Evolutionary conservation across 2,113 vertebrate genomes (phyloP), one percentile per base, ranked within the genome.

Genomic region (Procapra przewalskii): DNA sequence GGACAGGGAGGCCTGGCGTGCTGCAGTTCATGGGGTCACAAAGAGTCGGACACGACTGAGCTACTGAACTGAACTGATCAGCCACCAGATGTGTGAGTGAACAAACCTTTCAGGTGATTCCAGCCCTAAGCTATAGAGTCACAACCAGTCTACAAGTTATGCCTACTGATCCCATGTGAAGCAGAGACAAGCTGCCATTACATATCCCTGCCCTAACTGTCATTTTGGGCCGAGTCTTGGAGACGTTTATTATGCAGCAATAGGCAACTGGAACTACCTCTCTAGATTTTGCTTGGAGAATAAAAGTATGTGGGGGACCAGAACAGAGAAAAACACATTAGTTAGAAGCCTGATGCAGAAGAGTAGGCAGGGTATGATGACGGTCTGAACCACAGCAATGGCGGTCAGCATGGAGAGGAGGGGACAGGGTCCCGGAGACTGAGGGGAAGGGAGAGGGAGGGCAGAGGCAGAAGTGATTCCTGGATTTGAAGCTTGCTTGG

Each of bases 71-170:
- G 10, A 48, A 48, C 10, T 48, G 48, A 16, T 67, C 29, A 43
- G 33, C 13, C 25, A 11, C 13, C 5, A 54, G 55, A 36, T 1
- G 2, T 16, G 15, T 3, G 11, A 0, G 1, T 67, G 33, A 54
- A 82, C 0, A 3, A 81, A 60, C 36, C 29, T 89, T 48, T 55
- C 55, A 36, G n/a, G 45, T 36, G 80, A 64, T 16, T 13, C 80
- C 31, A 85, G 23, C 16, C 12, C 79, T 50, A n/a, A 79, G 40
- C 55, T 11, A 3, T 4, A 54, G 21, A 50, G 29, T 55, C 33
- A 43, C 40, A 54, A 36, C 48, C 54, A 3, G 64, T 17, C 60
- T 40, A 36, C 5, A 15, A 13, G 54, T 55, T 57, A 36, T 36
- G 89, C 71, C 62, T 67, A 50, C 23, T 25, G 89, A 36, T n/a